Evolutionary conservation across 2,797 vertebrate genomes (phyloP).

Genomic region (Coluber constrictor): DNA sequence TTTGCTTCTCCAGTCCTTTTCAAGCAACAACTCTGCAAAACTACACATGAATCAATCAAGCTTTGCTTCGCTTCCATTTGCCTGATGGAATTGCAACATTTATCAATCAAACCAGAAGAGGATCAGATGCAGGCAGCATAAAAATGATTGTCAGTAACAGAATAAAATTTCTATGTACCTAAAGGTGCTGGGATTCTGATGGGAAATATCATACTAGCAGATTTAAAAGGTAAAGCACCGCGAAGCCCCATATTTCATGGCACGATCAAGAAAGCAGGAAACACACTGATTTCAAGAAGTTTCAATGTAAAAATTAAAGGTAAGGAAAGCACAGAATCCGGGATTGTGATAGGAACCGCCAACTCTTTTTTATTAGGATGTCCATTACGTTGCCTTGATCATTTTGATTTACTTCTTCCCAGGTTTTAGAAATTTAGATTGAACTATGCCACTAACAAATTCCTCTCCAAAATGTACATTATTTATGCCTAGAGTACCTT

Average conservation of each 20-base stretch:
- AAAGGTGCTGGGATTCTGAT: conserved; percentile 17
- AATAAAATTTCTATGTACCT: conserved; percentile 34
- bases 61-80: conserved; percentile 28
- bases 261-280: neutral
- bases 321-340: neutral
- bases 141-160: neutral
- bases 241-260: neutral
- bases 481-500: neutral
- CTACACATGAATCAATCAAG: conserved; percentile 22
- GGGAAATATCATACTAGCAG: neutral
- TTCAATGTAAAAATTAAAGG: neutral
- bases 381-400: neutral
- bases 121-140: neutral
- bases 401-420: neutral
- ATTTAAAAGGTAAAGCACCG: conserved; percentile 21
- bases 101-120: conserved; percentile 20
- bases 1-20: conserved; percentile 36
- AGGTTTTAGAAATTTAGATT: neutral
- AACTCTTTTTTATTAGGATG: neutral
- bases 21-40: conserved; percentile 34
- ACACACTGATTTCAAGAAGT: neutral
- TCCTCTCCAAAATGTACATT: neutral
- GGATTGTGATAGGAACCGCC: neutral
- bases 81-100: conserved; percentile 29
- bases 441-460: neutral